These are phyloP conservation scores for Cairina moschata DNA, from an alignment of 2,113 vertebrate genomes.

Conservation along the genomic window DNA sequence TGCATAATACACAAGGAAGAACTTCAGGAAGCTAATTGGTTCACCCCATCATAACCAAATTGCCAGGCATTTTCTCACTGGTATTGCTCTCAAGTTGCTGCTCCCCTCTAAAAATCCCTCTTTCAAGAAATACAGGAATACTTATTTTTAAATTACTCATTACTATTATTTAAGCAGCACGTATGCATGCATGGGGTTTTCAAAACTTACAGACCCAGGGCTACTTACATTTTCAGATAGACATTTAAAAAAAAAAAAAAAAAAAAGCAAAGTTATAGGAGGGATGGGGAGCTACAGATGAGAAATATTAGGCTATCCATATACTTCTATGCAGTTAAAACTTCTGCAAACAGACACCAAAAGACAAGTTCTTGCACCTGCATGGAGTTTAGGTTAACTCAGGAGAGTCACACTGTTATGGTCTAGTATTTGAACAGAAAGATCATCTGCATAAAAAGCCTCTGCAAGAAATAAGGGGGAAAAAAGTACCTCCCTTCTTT, in stretches of 20 bases:
- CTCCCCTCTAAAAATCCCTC: background rate
- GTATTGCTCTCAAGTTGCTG: background rate
- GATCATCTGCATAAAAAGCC: background rate
- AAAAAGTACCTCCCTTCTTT: background rate
- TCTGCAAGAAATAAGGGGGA: background rate
- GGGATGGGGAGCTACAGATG: background rate
- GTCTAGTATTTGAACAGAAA: background rate
- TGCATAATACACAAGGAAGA: conserved; percentile 36
- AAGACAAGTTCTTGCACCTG: background rate
- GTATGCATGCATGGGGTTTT: rapidly evolving
- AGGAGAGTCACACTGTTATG: background rate
- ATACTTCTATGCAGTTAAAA: background rate
- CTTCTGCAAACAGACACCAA: background rate
- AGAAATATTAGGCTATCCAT: background rate
- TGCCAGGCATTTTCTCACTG: conserved; percentile 34
- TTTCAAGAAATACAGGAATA: conserved; percentile 1
- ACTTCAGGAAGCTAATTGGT: conserved; percentile 41
- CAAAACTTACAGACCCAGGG: background rate
- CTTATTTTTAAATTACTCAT: background rate
- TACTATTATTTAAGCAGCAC: background rate
- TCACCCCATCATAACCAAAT: conserved; percentile 22
- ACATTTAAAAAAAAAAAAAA: background rate
- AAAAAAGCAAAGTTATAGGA: background rate
- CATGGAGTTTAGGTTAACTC: background rate
- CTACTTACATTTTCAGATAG: background rate